Base-by-base conservation (phyloP, 2,113 vertebrate species). In the Spizaetus ornatus region DNA sequence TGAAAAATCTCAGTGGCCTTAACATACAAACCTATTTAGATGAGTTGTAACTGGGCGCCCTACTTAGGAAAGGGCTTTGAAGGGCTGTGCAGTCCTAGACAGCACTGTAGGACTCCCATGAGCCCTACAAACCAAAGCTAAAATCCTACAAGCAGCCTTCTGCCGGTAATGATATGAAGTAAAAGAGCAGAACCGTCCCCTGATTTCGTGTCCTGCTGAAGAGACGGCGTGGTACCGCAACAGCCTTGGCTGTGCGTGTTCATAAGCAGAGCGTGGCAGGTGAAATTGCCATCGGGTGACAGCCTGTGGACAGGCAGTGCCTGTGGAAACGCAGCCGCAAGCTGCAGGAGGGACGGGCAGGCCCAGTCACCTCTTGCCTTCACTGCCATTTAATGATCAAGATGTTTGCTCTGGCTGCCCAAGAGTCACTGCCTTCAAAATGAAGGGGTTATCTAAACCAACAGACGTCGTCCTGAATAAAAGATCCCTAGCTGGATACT, bases 1-100 rank as follows among this genome's bases (percentile, higher is more conserved):
- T 42, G 63, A 66, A 80, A 95, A 96, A 79, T 95, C 96, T 97
- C 95, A 63, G 67, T 78, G 91, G 91, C 70, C 85, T 86, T 96
- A 97, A 78, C 91, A 90, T 31, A 91, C 63, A 96, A 95, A 95
- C 91, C 93, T 86, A 88, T 91, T 95, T 97, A 83, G n/a, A 52
- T 34, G 42, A 77, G 59, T 43, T 59, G 10, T 80, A 91, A 71
- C 59, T 86, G 74, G 55, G 69, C 14, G 82, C 43, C 79, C 93
- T 93, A 86, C 82, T 95, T 94, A 96, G 17, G 27, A 82, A 66
- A 8, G 11, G 63, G 52, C 1, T 87, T 93, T 85, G 66, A 69
- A 91, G 71, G 62, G 29, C 81, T 91, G 2, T 36, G 22, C 29
- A 10, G 58, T 71, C 55, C 53, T 76, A 55, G 70, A 71, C 52